These are phyloP conservation scores for Tachina fera DNA, from an alignment of 2,888 invertebrate genomes.

Conservation along the genomic window DNA sequence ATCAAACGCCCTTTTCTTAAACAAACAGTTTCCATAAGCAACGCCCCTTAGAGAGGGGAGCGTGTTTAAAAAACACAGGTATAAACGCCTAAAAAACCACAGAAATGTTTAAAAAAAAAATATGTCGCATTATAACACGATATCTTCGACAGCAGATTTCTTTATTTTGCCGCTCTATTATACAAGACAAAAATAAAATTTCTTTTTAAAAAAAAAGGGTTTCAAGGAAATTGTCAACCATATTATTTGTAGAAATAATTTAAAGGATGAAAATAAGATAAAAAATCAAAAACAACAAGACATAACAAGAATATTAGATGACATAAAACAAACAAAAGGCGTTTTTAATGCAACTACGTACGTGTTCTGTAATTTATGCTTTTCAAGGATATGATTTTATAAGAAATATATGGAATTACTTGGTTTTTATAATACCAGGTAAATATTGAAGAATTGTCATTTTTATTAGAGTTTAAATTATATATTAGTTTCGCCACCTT, in stretches of 20 bases:
- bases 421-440: neutral
- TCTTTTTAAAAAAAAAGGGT: slow-evolving; percentile 53
- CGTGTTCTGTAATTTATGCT: slow-evolving; percentile 10
- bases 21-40: slow-evolving; percentile 50
- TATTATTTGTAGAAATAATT: slow-evolving; percentile 28
- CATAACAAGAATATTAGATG: slow-evolving; percentile 68
- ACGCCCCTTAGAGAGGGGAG: slow-evolving; percentile 37
- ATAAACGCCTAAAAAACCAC: slow-evolving; percentile 63
- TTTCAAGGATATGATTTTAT: neutral
- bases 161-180: slow-evolving; percentile 21
- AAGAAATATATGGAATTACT: neutral
- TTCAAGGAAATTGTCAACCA: slow-evolving; percentile 66
- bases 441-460: neutral
- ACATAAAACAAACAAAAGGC: slow-evolving; percentile 68
- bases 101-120: slow-evolving; percentile 18
- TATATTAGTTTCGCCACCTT: too few relatives aligned
- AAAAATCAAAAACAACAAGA: slow-evolving; percentile 26
- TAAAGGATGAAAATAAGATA: neutral
- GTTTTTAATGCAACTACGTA: slow-evolving; percentile 38
- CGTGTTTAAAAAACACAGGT: slow-evolving; percentile 44
- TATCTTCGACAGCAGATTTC: neutral
- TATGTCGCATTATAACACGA: slow-evolving; percentile 37
- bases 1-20: slow-evolving; percentile 49
- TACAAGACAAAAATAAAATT: neutral
- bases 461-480: neutral